A percentile compares a stretch with the other conserved stretches of the same genome.
Evolutionary conservation across 2,888 invertebrate genomes (phyloP).

Genomic region (Eupithecia subumbrata): DNA sequence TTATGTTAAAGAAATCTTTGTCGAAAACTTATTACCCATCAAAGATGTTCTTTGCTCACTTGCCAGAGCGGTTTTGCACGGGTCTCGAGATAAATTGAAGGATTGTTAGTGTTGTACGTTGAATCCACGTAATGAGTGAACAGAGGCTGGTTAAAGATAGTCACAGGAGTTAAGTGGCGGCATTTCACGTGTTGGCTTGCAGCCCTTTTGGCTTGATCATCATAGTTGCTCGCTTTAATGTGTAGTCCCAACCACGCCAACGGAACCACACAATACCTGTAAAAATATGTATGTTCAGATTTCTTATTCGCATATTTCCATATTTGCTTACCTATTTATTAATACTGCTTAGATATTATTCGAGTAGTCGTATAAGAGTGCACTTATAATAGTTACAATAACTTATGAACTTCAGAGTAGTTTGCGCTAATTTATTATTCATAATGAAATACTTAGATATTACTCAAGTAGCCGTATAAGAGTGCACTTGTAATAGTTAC

Average conservation of each 20-base stretch:
- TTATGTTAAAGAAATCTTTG: neutral
- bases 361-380: neutral
- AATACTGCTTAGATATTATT: too few relatives aligned
- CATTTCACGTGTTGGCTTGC: conserved; percentile 76
- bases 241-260: conserved; percentile 98
- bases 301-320: neutral
- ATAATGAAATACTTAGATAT: too few relatives aligned
- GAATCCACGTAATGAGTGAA: conserved; percentile 76
- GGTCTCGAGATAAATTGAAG: neutral
- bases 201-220: conserved; percentile 94
- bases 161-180: conserved; percentile 32
- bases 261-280: conserved; percentile 96
- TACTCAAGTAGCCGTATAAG: neutral
- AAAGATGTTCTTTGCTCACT: conserved; percentile 1
- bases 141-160: conserved; percentile 64
- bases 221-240: conserved; percentile 94
- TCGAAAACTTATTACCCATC: neutral
- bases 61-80: neutral
- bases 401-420: neutral
- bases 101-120: conserved; percentile 13
- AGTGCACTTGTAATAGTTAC: neutral
- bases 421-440: neutral
- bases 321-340: neutral
- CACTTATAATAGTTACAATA: neutral
- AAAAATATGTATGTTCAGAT: conserved; percentile 39